Evolutionary conservation across 1,140 invertebrate species (phyloP), one percentile per base, ranked within the genome.

Genomic region (Cydia pomonella): DNA sequence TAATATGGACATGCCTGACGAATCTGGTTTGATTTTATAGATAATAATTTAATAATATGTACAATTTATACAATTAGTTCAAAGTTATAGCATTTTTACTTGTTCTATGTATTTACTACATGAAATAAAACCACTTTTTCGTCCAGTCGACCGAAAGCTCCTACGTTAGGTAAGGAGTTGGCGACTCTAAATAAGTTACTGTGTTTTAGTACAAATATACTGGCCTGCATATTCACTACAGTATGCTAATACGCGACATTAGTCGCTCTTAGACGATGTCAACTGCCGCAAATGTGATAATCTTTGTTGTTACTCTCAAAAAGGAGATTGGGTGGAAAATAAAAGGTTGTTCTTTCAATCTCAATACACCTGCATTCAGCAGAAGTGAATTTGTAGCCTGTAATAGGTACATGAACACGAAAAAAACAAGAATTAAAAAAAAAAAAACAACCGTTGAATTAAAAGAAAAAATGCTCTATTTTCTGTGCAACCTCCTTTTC

Each of bases 241-340:
- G n/a, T 18, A 38, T 18, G 63, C 33, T 69, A 33, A 59, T 21
- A 59, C 18, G 53, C 21, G 53, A 59, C 53, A 59, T 59, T 23
- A 59, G 7, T 23, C 53, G 53, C 53, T 59, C 53, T 38, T 33
- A 41, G 25, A 69, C 64, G 82, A 79, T 78, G 75, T 73, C 77
- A 79, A 89, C 86, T 89, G 87, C 86, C 86, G 76, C 78, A 77
- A 81, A 83, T 89, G 85, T 89, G 86, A 87, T 89, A 88, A 81
- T 80, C 77, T 33, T 64, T 64, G 25, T 29, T 64, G 23, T 69
- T 69, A 12, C 41, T 69, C 64, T 33, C 27, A 3, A 9, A 18
- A 69, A 69, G n/a, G 64, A 38, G 64, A 13, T 69, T 69, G 27
- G n/a, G 16, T 69, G 27, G 27, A 69, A 69, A 69, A 27, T 29